Conservation (phyloP, 2,888 invertebrate species). For the Euspilapteryx auroguttella region DNA sequence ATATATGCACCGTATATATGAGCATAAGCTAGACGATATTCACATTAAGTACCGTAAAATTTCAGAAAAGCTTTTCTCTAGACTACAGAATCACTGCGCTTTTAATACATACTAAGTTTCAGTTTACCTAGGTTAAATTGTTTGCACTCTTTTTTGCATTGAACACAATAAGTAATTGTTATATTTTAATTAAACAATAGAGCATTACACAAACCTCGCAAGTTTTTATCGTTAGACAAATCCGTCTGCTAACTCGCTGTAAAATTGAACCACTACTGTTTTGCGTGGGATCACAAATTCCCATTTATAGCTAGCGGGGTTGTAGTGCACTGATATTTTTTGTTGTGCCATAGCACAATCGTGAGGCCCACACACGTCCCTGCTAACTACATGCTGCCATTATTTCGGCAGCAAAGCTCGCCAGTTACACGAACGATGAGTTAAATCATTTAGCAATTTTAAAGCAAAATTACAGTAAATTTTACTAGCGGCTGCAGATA, state of each 20-base stretch:
- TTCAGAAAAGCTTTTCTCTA: too few species aligned
- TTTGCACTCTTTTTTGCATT: too few species aligned
- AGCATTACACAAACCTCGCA: too few species aligned
- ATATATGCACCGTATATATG: too few species aligned
- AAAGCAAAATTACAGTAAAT: constrained; percentile 32
- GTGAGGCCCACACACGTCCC: constrained; percentile 38
- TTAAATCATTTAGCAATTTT: constrained; percentile 30
- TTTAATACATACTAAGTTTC: too few species aligned
- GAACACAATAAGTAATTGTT: too few species aligned
- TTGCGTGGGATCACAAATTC: constrained; percentile 35
- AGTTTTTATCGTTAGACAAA: too few species aligned
- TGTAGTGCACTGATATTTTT: constrained; percentile 40
- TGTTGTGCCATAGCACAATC: constrained; percentile 40
- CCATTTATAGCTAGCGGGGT: constrained; percentile 48
- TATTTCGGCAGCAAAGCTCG: constrained; percentile 21
- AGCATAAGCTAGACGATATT: too few species aligned
- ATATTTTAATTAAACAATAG: too few species aligned
- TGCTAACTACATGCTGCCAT: constrained; percentile 25
- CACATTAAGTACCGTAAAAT: too few species aligned
- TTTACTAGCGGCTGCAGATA: constrained; percentile 17
- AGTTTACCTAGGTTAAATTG: too few species aligned
- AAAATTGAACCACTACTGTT: constrained; percentile 33
- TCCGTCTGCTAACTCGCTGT: constrained; percentile 25
- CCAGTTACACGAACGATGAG: constrained; percentile 22
- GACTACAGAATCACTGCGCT: too few species aligned